These are phyloP conservation scores for Agrotis segetum DNA, from an alignment of 2,888 invertebrate species.

Conservation along the genomic window DNA sequence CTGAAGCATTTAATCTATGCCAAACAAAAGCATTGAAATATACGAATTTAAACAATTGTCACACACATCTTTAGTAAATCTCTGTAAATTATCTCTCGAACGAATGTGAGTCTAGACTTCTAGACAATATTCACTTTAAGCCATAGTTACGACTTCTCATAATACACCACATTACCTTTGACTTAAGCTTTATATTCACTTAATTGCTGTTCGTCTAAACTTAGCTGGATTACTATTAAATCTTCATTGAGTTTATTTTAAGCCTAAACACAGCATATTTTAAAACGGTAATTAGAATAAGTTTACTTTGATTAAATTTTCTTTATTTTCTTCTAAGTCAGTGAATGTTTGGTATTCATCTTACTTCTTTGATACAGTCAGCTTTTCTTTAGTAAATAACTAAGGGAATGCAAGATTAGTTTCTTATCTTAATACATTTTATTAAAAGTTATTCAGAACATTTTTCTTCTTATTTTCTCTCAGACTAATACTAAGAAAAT, in stretches of 20 bases:
- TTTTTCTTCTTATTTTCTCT: background rate
- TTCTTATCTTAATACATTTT: background rate
- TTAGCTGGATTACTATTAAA: constrained; percentile 40
- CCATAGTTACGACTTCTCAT: constrained; percentile 31
- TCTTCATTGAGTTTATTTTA: constrained; percentile 51
- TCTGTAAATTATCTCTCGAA: background rate
- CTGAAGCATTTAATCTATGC: background rate
- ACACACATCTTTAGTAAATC: constrained; percentile 15
- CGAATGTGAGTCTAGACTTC: background rate
- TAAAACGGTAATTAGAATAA: constrained; percentile 23
- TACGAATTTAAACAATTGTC: background rate
- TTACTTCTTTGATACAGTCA: constrained; percentile 8
- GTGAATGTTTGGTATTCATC: constrained; percentile 6
- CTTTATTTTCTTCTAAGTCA: constrained; percentile 6
- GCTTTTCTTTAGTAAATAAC: background rate
- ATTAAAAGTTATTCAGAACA: background rate
- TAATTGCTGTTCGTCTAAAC: constrained; percentile 57
- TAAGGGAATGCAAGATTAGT: background rate
- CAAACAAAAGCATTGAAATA: background rate
- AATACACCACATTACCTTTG: constrained; percentile 43
- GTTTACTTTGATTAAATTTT: constrained; percentile 13
- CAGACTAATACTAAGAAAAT: too few relatives aligned
- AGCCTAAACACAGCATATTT: constrained; percentile 42
- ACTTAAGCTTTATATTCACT: constrained; percentile 55
- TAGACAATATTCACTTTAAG: constrained; percentile 30